Percentiles rank a stretch among this genome's conserved stretches.
These are phyloP conservation scores for Pachypanchax playfairii DNA, from an alignment of 2,113 vertebrate genomes.

Conservation along the genomic window DNA sequence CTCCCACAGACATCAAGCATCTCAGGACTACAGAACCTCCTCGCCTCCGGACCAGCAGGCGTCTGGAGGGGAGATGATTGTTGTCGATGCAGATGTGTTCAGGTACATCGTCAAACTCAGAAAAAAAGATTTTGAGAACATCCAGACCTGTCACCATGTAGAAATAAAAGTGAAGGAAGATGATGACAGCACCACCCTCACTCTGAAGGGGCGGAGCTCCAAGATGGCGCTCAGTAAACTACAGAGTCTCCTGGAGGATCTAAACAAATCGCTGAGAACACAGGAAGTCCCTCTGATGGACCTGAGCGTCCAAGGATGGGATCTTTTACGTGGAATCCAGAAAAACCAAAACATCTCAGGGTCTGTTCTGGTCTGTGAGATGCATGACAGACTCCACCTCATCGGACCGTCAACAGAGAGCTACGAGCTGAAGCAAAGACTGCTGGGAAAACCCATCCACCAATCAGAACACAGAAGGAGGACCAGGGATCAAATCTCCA, in stretches of 20 bases:
- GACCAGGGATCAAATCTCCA: neutral
- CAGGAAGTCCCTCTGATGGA: constrained; percentile 56
- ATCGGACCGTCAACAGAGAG: constrained; percentile 59
- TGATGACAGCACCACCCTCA: constrained; percentile 5
- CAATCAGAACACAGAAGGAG: neutral
- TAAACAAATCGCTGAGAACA: constrained; percentile 33
- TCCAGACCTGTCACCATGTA: constrained; percentile 11
- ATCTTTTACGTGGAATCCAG: neutral
- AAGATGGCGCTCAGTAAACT: neutral
- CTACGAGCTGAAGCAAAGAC: constrained; percentile 56
- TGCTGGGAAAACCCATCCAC: constrained; percentile 7
- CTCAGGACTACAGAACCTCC: accelerated
- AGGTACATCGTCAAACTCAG: constrained; percentile 28
- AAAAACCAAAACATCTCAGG: neutral
- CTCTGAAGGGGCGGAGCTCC: constrained; percentile 15
- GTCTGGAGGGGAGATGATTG: neutral
- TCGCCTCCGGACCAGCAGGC: neutral
- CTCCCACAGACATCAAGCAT: neutral
- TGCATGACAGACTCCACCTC: constrained; percentile 39
- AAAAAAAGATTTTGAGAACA: accelerated
- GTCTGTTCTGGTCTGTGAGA: constrained; percentile 36
- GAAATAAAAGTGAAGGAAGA: accelerated
- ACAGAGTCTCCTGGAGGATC: constrained; percentile 21
- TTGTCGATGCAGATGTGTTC: constrained; percentile 44
- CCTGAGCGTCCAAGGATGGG: accelerated